Conservation (phyloP, 2,888 invertebrate species). For the Exocentrus adspersus region DNA sequence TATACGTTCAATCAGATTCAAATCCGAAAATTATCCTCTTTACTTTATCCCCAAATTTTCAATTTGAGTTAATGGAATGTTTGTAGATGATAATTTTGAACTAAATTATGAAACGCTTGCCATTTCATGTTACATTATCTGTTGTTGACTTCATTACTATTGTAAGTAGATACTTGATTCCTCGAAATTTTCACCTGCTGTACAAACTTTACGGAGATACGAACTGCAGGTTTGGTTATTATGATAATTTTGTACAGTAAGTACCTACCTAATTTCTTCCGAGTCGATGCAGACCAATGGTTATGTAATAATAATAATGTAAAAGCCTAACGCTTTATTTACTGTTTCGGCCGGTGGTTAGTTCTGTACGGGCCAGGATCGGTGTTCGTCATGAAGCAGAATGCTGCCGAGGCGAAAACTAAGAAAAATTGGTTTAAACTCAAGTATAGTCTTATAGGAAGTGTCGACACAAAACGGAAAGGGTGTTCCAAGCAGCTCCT, state of each 20-base stretch:
- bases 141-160: too few species aligned
- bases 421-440: not conserved
- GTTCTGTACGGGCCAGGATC: not conserved
- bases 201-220: too few species aligned
- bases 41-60: too few species aligned
- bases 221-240: slow-evolving; percentile 12
- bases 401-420: not conserved
- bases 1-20: too few species aligned
- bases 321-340: slow-evolving; percentile 12
- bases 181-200: too few species aligned
- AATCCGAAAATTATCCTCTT: too few species aligned
- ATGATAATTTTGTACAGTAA: slow-evolving; percentile 11
- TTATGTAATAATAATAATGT: slow-evolving; percentile 10
- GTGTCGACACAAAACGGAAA: not conserved
- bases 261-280: too few species aligned
- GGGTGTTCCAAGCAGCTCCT: not conserved
- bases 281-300: slow-evolving; percentile 17
- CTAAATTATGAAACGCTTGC: too few species aligned
- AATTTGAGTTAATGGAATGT: too few species aligned
- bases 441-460: slow-evolving; percentile 11
- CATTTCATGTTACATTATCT: too few species aligned
- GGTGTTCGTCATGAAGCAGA: slow-evolving; percentile 11
- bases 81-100: too few species aligned
- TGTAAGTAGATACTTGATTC: too few species aligned
- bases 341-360: not conserved